These are phyloP conservation scores for Phoeniculus purpureus DNA, from an alignment of 2,797 vertebrate genomes.

Conservation along the genomic window DNA sequence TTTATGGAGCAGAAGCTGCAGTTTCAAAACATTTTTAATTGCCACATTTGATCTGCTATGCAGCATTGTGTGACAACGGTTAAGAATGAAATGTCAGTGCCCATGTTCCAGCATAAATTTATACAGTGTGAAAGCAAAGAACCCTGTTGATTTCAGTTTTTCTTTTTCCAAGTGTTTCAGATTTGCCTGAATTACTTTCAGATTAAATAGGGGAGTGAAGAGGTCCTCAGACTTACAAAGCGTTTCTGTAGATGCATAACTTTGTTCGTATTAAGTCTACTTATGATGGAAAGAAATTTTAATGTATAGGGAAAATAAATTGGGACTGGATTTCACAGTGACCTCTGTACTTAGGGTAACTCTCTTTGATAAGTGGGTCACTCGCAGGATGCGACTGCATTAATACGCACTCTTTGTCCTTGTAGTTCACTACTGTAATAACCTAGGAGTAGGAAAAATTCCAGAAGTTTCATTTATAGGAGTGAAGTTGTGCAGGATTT, in stretches of 20 bases:
- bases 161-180: slow-evolving; percentile 21
- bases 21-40: slow-evolving; percentile 71
- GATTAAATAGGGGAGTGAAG: background rate
- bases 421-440: background rate
- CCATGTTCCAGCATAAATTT: slow-evolving; percentile 62
- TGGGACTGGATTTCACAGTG: background rate
- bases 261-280: background rate
- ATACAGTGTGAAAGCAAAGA: slow-evolving; percentile 57
- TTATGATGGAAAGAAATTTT: slow-evolving; percentile 1
- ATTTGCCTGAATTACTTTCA: slow-evolving; percentile 13
- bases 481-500: background rate
- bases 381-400: background rate
- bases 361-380: background rate
- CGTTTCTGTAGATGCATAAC: background rate
- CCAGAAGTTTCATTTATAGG: background rate
- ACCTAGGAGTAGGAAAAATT: background rate
- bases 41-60: slow-evolving; percentile 67
- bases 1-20: slow-evolving; percentile 61
- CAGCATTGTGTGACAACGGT: slow-evolving; percentile 65
- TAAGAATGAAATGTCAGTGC: slow-evolving; percentile 73
- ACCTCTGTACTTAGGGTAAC: background rate
- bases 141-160: slow-evolving; percentile 45
- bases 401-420: background rate
- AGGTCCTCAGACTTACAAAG: background rate
- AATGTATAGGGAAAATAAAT: background rate